A percentile compares a stretch with the other conserved stretches of the same genome.
Evolutionary conservation across 2,113 vertebrate species (phyloP).

Genomic region (Axis porcinus): DNA sequence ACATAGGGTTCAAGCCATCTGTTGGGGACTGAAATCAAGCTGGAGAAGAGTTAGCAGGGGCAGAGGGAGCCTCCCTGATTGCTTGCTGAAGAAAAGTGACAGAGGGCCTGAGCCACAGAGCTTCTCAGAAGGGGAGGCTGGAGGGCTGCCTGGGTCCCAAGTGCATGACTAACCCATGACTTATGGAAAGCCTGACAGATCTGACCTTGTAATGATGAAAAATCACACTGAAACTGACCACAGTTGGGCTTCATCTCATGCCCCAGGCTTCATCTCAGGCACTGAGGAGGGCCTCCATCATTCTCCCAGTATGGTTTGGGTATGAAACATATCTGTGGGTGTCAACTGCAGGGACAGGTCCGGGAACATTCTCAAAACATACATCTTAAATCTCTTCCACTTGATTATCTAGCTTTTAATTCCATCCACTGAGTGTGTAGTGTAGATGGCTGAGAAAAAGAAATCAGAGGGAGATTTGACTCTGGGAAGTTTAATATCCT

Average conservation of each 20-base stretch:
- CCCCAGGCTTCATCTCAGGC: neutral
- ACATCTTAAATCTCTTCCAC: constrained; percentile 36
- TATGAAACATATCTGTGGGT: constrained; percentile 11
- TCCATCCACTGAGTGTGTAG: neutral
- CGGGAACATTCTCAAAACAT: constrained; percentile 62
- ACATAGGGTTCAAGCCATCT: neutral
- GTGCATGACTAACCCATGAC: constrained; percentile 29
- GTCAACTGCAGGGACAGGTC: neutral
- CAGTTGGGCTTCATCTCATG: neutral
- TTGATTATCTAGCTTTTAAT: constrained; percentile 21
- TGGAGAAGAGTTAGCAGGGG: neutral
- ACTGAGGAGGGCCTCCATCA: neutral
- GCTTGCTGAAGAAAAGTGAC: neutral
- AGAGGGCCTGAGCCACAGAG: neutral
- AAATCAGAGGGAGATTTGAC: neutral
- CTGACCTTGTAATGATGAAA: constrained; percentile 2
- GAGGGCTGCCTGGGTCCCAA: constrained; percentile 33
- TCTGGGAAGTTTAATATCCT: neutral
- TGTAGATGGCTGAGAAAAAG: neutral
- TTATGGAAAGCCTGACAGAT: constrained; percentile 2
- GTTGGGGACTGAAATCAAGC: neutral
- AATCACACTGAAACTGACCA: constrained; percentile 3
- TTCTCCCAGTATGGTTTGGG: neutral
- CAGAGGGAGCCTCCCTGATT: neutral
- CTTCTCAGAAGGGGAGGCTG: neutral